Base-by-base conservation (phyloP, 2,888 invertebrate species). In the Muschampia plurimacula region DNA sequence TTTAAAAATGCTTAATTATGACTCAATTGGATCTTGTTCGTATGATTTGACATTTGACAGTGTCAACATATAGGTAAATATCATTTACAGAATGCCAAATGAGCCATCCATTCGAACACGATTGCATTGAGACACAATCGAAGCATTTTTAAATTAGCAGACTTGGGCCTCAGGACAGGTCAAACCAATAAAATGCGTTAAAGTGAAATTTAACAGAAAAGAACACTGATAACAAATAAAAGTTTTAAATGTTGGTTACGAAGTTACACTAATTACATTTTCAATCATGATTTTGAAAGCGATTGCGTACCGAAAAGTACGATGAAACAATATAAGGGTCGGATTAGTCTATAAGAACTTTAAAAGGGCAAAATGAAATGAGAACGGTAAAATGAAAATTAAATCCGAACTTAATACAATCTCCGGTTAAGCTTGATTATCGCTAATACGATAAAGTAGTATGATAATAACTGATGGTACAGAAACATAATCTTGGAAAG, bases 341-440 rank as follows among this genome's bases (percentile, higher is more conserved):
- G 57, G 65, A 71, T 71, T 66, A 52, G 65, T 44, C 32, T 70
- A 52, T 15, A 59, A 59, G 46, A 65, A 71, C 65, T 65, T 59
- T 65, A 49, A 66, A 65, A 52, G 66, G 49, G 64, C 59, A 60
- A 41, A 67, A 66, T n/a, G 46, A 71, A 66, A 66, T 62, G 32
- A 62, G 60, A 36, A 46, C 10, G 46, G 70, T 15, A 66, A 85
- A 79, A 78, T 77, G 80, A 82, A 85, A 88, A 86, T 86, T 85
- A 84, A 89, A 82, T 67, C 84, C 83, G 79, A 80, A 67, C 62
- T 62, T 67, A 87, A 86, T 82, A 80, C 83, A 81, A 84, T 84
- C 81, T 81, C 78, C 80, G 82, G 83, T 85, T 84, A 82, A 83
- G 86, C 89, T 90, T 89, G 88, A 90, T 90, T 89, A 90, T 88